These are phyloP conservation scores for Sialia sialis DNA, from an alignment of 2,113 vertebrate genomes.

Conservation along the genomic window DNA sequence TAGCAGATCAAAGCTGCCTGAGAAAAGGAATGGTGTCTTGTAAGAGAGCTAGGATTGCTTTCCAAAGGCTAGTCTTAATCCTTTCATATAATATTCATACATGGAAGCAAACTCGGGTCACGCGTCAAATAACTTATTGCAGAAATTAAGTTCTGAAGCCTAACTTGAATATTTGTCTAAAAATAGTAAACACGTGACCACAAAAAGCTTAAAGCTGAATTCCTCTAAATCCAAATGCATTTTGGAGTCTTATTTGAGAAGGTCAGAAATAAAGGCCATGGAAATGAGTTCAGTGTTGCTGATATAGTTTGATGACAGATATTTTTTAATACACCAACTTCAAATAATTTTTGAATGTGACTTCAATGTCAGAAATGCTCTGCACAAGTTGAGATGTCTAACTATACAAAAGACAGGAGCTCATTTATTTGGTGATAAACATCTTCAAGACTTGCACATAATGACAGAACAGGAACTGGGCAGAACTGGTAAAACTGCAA, in stretches of 20 bases:
- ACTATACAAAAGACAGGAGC: not conserved
- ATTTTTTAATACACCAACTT: not conserved
- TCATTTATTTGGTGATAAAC: not conserved
- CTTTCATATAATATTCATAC: slow-evolving; percentile 51
- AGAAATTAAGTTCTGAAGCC: slow-evolving; percentile 25
- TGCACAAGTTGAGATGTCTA: not conserved
- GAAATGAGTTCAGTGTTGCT: not conserved
- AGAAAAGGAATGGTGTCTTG: not conserved
- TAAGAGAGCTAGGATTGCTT: slow-evolving; percentile 2
- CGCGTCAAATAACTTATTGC: not conserved
- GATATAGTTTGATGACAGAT: not conserved
- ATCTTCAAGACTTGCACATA: not conserved
- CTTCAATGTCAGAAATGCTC: not conserved
- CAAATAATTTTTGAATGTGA: not conserved
- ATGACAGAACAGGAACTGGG: not conserved
- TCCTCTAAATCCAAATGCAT: not conserved
- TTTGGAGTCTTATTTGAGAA: not conserved
- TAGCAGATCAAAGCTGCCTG: slow-evolving; percentile 34
- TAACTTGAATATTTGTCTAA: slow-evolving; percentile 14
- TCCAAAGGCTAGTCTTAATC: slow-evolving; percentile 36
- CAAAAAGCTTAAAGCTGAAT: not conserved
- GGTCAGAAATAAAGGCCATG: not conserved
- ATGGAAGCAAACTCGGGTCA: slow-evolving; percentile 38
- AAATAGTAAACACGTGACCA: not conserved
- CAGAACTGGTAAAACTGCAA: not conserved